Conservation (phyloP, 2,113 vertebrate species). For the Pogonocichla stellata region DNA sequence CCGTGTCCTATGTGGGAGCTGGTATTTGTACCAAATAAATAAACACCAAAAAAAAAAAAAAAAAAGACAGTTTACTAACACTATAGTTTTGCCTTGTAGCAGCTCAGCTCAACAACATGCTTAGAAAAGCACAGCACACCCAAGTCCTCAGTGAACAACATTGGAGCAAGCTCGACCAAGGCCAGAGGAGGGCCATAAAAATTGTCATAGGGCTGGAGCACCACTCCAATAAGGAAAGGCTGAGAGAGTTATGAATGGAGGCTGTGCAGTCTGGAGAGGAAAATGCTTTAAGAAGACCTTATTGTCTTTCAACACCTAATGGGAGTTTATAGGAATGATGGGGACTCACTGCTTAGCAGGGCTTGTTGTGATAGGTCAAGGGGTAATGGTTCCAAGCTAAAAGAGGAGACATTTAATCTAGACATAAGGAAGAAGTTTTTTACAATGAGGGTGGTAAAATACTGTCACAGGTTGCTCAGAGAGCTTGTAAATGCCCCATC, state of each 20-base stretch:
- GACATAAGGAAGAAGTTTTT: not conserved
- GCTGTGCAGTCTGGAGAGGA: not conserved
- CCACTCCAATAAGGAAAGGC: not conserved
- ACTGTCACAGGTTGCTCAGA: not conserved
- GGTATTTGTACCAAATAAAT: not conserved
- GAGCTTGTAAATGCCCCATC: not conserved
- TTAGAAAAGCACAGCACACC: not conserved
- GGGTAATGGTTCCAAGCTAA: not conserved
- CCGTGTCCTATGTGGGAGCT: not conserved
- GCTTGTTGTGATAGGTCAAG: not conserved
- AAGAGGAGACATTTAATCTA: not conserved
- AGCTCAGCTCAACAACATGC: not conserved
- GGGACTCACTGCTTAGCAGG: not conserved
- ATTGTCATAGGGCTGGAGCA: not conserved
- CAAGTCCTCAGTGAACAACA: not conserved
- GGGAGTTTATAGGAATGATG: not conserved
- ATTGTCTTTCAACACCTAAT: not conserved
- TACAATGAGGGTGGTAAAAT: not conserved
- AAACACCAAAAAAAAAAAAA: not conserved
- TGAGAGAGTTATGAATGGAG: not conserved
- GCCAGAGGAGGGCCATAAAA: not conserved
- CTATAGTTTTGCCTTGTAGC: not conserved
- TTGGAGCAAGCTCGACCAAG: fast-evolving
- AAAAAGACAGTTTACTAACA: not conserved
- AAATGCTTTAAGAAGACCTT: not conserved